Base-by-base conservation (phyloP, 2,888 invertebrate genomes). In the Cephus rjabovi region DNA sequence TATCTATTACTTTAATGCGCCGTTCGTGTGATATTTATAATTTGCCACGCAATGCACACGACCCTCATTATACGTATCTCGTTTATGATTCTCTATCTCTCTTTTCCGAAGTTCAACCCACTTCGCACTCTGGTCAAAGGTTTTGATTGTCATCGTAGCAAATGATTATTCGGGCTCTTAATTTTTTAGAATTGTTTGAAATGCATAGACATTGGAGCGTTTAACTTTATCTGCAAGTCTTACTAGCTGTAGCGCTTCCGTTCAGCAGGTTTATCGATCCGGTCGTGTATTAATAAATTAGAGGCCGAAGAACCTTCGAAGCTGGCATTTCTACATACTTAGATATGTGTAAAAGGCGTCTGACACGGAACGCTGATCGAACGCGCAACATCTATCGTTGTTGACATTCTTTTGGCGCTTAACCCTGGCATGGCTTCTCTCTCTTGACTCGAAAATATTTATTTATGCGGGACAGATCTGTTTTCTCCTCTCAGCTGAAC, bases 241-340 rank as follows among this genome's bases (percentile, higher is more conserved):
- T 56, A 1, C 56, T 56, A 56, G 9, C 9, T 23, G 56, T 23
- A 56, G 56, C 56, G 56, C 23, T 56, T 56, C 23, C 23, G 23
- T 56, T 56, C 23, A 9, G 23, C 78, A 79, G 81, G 79, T 80
- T 81, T 71, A 34, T 33, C 71, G 71, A 31, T 71, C 71, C 30
- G 71, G 30, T 71, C 4, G 71, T 34, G 30, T 34, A 71, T 71
- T 71, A 71, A 71, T 71, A 34, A 71, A 33, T 71, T 71, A 71
- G 71, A 71, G 71, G 71, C 71, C 34, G 23, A 33, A 34, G 71
- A 71, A 30, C 30, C 34, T 71, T 71, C 71, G 31, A 34, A 15
- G 71, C 34, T 34, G 3, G 9, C 23, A 34, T 71, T 71, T 56
- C 23, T 15, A 56, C 56, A 56, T 56, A 23, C 56, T 56, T 23